Evolutionary conservation across 2,113 vertebrate species (phyloP), one percentile per base, ranked within the genome.

Genomic region (Myiopsitta monachus): DNA sequence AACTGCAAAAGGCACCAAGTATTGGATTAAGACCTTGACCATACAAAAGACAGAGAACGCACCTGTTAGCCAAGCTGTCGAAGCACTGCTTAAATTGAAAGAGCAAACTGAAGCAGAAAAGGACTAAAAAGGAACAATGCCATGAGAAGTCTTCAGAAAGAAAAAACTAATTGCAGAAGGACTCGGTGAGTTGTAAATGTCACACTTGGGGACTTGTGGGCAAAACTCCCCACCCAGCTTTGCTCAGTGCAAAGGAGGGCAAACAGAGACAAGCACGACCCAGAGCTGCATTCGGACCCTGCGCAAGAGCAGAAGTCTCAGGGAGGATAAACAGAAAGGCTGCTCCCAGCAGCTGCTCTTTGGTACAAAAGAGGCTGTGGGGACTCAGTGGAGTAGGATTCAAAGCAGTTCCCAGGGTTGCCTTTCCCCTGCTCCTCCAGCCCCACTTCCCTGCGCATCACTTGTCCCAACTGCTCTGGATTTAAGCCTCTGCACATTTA

Each of bases 241-340:
- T 41, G 57, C 21, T 76, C 59, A 21, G 44, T 13, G 46, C 39
- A 41, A 47, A 75, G 43, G 43, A 95, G 39, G 22, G 30, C 43
- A 30, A 47, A 39, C 0, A 1, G 41, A 76, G 28, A 26, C 8
- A 4, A 9, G 7, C n/a, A 38, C 0, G 0, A 80, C 19, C 46
- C 11, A 2, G 13, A 39, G 43, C 27, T 57, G 18, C 0, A 0
- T 36, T 36, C 12, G 7, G 44, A 9, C 28, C 36, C 28, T 33
- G 14, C 24, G 77, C 41, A 76, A 85, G 61, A 33, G 49, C 30
- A 49, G 61, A 63, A n/a, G 49, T 46, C 41, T 46, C n/a, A 27
- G 62, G 16, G 46, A 86, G 49, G 51, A 22, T 18, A 63, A 86
- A 67, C 21, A 83, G 72, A 57, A 46, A 41, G 0, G 11, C 5